These are phyloP conservation scores for Catharus fuscescens DNA, from an alignment of 2,113 vertebrate species.

Conservation along the genomic window DNA sequence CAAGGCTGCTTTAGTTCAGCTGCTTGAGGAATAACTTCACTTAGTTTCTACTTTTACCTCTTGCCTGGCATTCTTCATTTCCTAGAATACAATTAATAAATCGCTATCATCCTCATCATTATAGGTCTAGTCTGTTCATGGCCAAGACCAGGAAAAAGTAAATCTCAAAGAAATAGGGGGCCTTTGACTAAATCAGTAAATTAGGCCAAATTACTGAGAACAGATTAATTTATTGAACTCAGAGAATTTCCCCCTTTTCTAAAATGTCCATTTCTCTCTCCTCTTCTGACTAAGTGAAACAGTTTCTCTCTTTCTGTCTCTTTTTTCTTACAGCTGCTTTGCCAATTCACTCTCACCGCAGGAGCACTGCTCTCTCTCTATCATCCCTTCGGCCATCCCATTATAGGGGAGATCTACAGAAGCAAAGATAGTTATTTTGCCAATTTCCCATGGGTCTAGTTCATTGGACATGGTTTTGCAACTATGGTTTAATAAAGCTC, in stretches of 20 bases:
- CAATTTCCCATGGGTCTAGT: not conserved
- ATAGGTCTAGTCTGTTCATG: not conserved
- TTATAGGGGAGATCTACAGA: not conserved
- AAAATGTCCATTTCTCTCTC: not conserved
- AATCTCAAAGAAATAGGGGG: not conserved
- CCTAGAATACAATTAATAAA: not conserved
- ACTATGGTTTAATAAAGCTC: not conserved
- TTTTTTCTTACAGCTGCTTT: not conserved
- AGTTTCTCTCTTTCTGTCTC: not conserved
- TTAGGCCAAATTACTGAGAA: not conserved
- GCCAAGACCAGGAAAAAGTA: not conserved
- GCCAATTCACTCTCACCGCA: not conserved
- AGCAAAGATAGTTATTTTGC: not conserved
- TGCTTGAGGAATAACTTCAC: not conserved
- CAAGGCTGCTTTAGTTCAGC: not conserved
- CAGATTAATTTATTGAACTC: not conserved
- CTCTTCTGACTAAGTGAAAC: not conserved
- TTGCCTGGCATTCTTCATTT: not conserved
- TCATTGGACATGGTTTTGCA: not conserved
- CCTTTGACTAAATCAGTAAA: not conserved
- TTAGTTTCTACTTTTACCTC: not conserved
- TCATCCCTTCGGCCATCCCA: not conserved
- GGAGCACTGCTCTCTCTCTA: not conserved
- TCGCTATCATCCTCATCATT: not conserved
- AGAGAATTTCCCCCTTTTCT: not conserved